Percentiles rank a stretch among this genome's conserved stretches.
These are phyloP conservation scores for Holcopasites calliopsidis DNA, from an alignment of 1,140 invertebrate genomes.

Conservation along the genomic window DNA sequence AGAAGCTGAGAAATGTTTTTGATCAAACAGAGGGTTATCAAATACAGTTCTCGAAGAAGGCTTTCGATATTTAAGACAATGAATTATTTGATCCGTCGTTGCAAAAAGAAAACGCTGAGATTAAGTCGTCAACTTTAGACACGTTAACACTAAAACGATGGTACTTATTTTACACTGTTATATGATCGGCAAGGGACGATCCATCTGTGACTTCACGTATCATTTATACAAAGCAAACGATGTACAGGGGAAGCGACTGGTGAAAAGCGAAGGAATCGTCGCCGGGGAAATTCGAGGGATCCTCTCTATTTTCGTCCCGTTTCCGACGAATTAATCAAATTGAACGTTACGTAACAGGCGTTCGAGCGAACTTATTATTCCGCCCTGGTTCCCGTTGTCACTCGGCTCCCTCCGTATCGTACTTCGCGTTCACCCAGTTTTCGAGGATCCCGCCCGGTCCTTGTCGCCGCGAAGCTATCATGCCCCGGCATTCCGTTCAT, in stretches of 20 bases:
- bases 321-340: conserved; percentile 38
- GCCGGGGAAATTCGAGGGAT: neutral
- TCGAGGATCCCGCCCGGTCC: neutral
- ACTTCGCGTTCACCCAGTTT: conserved; percentile 35
- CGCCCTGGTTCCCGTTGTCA: neutral
- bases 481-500: neutral
- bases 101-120: too few species aligned
- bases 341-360: conserved; percentile 34
- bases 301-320: conserved; percentile 31
- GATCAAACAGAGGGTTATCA: too few species aligned
- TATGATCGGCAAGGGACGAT: too few species aligned
- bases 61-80: too few species aligned
- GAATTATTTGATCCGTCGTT: too few species aligned
- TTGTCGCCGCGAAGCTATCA: neutral
- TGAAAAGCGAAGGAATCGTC: neutral
- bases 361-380: conserved; percentile 24
- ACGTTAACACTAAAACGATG: too few species aligned
- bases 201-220: too few species aligned
- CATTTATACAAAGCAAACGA: neutral
- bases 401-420: conserved; percentile 17
- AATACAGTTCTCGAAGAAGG: too few species aligned
- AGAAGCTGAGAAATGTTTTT: too few species aligned
- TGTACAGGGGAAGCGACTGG: too few species aligned
- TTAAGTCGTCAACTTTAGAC: too few species aligned
- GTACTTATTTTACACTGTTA: too few species aligned